Conservation (phyloP, 2,797 vertebrate genomes). For the Halcyon chelicuti region DNA sequence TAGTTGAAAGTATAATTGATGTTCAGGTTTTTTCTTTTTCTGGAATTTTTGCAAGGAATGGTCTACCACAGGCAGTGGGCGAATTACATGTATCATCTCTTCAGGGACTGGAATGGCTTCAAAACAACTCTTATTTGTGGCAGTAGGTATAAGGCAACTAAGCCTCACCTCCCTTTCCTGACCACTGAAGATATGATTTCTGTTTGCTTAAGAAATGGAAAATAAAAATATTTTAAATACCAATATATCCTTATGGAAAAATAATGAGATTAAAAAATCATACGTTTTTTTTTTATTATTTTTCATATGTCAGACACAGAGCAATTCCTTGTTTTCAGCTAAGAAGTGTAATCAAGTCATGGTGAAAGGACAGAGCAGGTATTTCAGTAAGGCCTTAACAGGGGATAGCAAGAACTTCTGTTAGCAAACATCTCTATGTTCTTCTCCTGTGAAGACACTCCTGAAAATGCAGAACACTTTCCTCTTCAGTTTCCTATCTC, state of each 20-base stretch:
- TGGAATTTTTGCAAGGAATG: conserved; percentile 1
- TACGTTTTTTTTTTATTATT: conserved; percentile 21
- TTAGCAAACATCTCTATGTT: no score
- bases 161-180: background rate
- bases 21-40: background rate
- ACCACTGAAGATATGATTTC: background rate
- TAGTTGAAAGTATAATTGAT: conserved; percentile 10
- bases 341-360: background rate
- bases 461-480: no score
- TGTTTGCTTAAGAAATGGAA: background rate
- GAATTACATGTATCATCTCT: background rate
- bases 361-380: background rate
- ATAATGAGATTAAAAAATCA: background rate
- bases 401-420: no score
- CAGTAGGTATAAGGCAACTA: background rate
- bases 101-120: background rate
- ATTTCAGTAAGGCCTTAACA: background rate
- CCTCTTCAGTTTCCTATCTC: no score
- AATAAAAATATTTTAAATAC: background rate
- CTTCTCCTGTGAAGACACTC: no score
- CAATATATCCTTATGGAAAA: background rate
- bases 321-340: conserved; percentile 23
- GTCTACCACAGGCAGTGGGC: background rate
- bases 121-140: background rate
- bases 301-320: background rate